Base-by-base conservation (phyloP, 2,888 invertebrate species). In the Thelaira solivaga region DNA sequence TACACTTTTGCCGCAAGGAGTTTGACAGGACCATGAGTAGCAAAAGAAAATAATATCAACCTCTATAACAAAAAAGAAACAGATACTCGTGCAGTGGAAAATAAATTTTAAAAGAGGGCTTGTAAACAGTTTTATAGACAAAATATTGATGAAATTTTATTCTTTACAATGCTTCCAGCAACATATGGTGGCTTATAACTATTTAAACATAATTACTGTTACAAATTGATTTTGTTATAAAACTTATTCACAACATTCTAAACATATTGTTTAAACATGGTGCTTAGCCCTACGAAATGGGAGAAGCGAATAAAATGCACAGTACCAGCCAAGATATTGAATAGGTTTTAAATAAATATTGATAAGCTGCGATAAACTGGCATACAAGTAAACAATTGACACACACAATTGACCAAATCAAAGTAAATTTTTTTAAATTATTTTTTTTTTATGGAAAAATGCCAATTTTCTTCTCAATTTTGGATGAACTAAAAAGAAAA, bases 151-250 rank as follows among this genome's bases (percentile, higher is more conserved):
- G 39, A 45, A 64, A 53, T 57, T 64, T 67, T 34, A 34, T 64
- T 73, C 49, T 45, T 64, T 36, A 64, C 29, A 74, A 64, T 47
- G 73, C 73, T 61, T 74, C 73, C 6, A 69, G 77, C 73, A 78
- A 74, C 69, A 78, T 69, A 78, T 69, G 73, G n/a, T n/a, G n/a
- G 59, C 64, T 59, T 73, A 64, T 74, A 78, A 78, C 64, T 73
- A 73, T 69, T 78, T 69, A 73, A 73, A 78, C 59, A 53, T 74
- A 78, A 78, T 78, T 78, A 74, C 74, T 74, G 69, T 59, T 65
- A 65, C 69, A 69, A 78, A 74, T 78, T 78, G 69, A 69, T 78
- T 78, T 64, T 69, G 59, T 78, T 73, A 73, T 31, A 68, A 73
- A 64, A 55, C 39, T 64, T 68, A 11, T 34, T 11, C 24, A 43